Evolutionary conservation across 2,797 vertebrate genomes (phyloP), one percentile per base, ranked within the genome.

Genomic region (Micromesistius poutassou): DNA sequence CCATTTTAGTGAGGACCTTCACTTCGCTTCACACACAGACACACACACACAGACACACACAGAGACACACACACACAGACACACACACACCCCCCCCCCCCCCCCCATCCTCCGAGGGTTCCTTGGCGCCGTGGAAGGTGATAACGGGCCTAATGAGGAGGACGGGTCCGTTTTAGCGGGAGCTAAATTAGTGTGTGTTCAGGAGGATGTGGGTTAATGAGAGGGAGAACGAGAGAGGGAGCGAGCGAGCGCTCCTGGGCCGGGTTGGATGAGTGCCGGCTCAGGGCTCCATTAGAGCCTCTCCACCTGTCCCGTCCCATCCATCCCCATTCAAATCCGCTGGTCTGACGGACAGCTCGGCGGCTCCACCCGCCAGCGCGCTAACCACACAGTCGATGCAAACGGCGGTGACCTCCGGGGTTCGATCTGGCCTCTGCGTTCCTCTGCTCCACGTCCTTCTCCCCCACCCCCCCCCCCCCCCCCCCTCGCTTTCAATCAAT

Each of bases 111-210:
- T 0, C 62, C 2, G 74, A 81, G 84, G 87, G 77, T 91, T 91
- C 77, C 79, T 88, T 80, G 30, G 75, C 83, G 78, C 87, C 86
- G 85, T 89, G 91, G 87, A 89, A 90, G 84, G 89, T 91, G 89
- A 93, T 93, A 92, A 93, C 81, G 76, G 81, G 83, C 84, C 85
- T 91, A 93, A 93, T 90, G 89, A 92, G 90, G 82, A 85, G 90
- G 90, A 90, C 82, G 90, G 87, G 85, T 81, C 85, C 79, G 85
- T 89, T 87, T 88, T 85, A 88, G 87, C 79, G 76, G 82, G 74
- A 77, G 77, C 89, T 90, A 90, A 55, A 92, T 93, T 91, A 89
- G 87, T 89, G 87, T 84, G 83, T 88, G 77, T 89, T 90, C 74
- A 72, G 70, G 76, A 82, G 80, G 78, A 89, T 84, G 86, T 78